Percentiles rank a stretch among this genome's conserved stretches.
These are phyloP conservation scores for Cecropterus lyciades DNA, from an alignment of 1,140 invertebrate species.

Conservation along the genomic window DNA sequence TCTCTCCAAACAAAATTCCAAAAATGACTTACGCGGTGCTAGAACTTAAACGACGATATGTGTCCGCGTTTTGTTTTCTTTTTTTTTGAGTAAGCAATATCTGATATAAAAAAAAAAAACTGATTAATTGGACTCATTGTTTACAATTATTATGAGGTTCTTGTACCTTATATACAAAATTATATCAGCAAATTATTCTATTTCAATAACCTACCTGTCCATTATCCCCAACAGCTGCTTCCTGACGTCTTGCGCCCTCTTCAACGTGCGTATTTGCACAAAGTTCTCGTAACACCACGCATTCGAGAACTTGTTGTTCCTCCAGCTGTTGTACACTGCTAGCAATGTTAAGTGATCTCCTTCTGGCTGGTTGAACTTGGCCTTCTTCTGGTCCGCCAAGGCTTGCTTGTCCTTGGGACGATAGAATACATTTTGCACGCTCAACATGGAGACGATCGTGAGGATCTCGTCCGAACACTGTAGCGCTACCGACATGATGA, in stretches of 20 bases:
- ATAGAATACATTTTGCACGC: slow-evolving; percentile 99
- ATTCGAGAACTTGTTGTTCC: slow-evolving; percentile 99
- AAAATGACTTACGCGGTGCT: no score
- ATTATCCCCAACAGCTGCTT: slow-evolving; percentile 99
- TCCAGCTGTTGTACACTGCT: slow-evolving; percentile 99
- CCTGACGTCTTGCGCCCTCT: slow-evolving; percentile 98
- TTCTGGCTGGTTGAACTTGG: slow-evolving; percentile 99
- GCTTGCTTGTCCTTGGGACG: slow-evolving; percentile 98
- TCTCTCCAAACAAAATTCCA: no score
- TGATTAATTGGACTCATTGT: no score
- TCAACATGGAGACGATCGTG: slow-evolving; percentile 99
- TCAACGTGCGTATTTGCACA: slow-evolving; percentile 98
- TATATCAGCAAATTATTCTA: no score
- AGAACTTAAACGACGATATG: no score
- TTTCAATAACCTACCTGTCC: slow-evolving; percentile 93
- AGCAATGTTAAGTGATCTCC: slow-evolving; percentile 99
- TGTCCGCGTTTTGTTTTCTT: no score
- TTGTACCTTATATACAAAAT: no score
- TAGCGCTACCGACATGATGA: slow-evolving; percentile 99
- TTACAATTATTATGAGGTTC: no score
- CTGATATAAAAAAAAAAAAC: no score
- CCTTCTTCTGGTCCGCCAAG: slow-evolving; percentile 99
- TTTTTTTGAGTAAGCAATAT: no score
- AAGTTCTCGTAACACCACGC: slow-evolving; percentile 99
- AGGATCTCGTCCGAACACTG: slow-evolving; percentile 99